phyloP scores from a whole-genome alignment of 2,797 vertebrate genomes.

The Galagoides demidoff region DNA sequence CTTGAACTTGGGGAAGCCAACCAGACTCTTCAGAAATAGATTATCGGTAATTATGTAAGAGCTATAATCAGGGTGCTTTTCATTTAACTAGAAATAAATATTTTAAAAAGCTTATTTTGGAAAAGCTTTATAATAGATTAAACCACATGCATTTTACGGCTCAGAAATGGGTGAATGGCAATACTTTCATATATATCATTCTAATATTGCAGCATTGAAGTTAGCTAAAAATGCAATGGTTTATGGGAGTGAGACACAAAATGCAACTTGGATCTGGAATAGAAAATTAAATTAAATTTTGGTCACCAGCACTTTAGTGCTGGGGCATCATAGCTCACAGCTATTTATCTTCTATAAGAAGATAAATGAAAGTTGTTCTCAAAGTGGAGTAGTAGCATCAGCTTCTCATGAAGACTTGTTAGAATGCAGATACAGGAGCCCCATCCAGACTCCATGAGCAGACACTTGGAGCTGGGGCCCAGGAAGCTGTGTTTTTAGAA shows the following conservation, averaged over 20 bases:
- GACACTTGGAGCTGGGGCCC: neutral
- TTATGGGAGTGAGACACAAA: neutral
- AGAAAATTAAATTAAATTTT: neutral
- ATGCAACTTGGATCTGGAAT: neutral
- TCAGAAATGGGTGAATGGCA: neutral
- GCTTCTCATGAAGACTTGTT: neutral
- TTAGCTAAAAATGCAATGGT: neutral
- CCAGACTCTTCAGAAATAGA: neutral
- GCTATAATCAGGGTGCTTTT: neutral
- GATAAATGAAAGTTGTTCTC: neutral
- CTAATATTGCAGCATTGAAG: neutral
- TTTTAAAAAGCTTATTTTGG: neutral
- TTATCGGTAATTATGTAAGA: neutral
- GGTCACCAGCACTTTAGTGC: too few relatives aligned
- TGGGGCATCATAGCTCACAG: too few relatives aligned
- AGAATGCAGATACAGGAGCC: neutral
- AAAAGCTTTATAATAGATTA: neutral
- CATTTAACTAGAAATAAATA: neutral
- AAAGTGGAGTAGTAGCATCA: neutral
- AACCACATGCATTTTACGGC: neutral
- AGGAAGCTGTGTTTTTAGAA: constrained; percentile 3
- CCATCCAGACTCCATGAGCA: neutral
- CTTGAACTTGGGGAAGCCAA: constrained; percentile 27
- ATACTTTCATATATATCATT: neutral
- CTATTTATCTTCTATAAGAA: too few relatives aligned